Percentiles rank a stretch among this genome's conserved stretches.
phyloP scores from a whole-genome alignment of 2,888 invertebrate species.

The Esperia sulphurella region DNA sequence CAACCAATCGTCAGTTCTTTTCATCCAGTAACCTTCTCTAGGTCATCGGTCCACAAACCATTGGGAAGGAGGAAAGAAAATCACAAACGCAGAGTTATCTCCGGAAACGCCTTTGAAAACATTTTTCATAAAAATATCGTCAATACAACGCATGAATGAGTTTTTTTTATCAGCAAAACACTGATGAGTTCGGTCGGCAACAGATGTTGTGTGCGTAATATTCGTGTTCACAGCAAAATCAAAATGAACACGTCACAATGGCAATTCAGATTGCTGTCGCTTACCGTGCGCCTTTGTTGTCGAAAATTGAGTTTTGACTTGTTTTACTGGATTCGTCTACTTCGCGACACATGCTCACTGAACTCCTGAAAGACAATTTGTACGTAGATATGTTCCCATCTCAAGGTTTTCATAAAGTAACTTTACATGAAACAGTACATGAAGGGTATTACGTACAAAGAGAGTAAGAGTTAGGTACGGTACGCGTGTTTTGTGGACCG shows the following conservation, averaged over 20 bases:
- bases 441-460: too few relatives aligned
- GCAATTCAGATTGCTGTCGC: slow-evolving; percentile 6
- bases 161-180: not conserved
- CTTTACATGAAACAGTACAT: too few relatives aligned
- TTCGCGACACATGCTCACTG: not conserved
- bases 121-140: not conserved
- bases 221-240: slow-evolving; percentile 7
- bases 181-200: slow-evolving; percentile 1
- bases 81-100: not conserved
- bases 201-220: slow-evolving; percentile 3
- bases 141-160: not conserved
- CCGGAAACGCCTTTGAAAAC: not conserved
- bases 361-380: not conserved
- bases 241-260: slow-evolving; percentile 10
- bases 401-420: too few relatives aligned
- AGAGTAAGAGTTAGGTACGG: too few relatives aligned
- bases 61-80: not conserved
- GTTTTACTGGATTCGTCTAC: slow-evolving; percentile 11
- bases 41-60: too few relatives aligned
- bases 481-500: too few relatives aligned
- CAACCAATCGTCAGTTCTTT: too few relatives aligned
- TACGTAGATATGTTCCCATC: not conserved
- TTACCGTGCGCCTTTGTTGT: slow-evolving; percentile 9
- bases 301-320: slow-evolving; percentile 11
- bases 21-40: too few relatives aligned